Evolutionary conservation across 2,888 invertebrate genomes (phyloP), one percentile per base, ranked within the genome.

Genomic region (Sinohyriopsis cumingii): DNA sequence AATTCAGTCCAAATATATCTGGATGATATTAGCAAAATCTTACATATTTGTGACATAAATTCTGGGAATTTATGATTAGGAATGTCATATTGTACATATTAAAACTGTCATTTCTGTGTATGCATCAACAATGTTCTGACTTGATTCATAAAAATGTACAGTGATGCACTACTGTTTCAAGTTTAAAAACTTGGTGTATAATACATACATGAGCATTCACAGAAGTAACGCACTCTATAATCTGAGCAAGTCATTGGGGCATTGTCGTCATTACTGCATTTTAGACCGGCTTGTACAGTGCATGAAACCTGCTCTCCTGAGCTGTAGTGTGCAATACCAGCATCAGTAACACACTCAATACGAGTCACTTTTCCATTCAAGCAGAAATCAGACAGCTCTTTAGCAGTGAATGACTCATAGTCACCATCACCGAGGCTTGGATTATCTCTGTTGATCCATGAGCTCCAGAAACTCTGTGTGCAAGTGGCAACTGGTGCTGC

Each of bases 281-380:
- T 89, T 0, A 96, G 91, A 0, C 96, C 96, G n/a, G 92, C 91
- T 80, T 94, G 93, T 72, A 96, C 86, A 60, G 83, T 78, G 73
- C 89, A 89, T 1, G 75, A 74, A 12, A 75, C 72, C 3, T 71
- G 75, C 67, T 87, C 84, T 53, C 84, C 81, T 12, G 84, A 78
- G 28, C 79, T 77, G 56, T 74, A 76, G 28, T 76, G 76, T 28
- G 80, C 76, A 12, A 78, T 79, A 7, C 80, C 81, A 63, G 74
- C 71, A 7, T 76, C 72, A 20, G 84, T 83, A 28, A 77, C 67
- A 78, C 88, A 88, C 64, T 88, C 84, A 25, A 87, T 84, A 20
- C 81, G 67, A 1, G 78, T 79, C n/a, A 89, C 82, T 59, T 75
- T 69, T 62, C 85, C 86, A 20, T 76, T 81, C 28, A 79, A 65